phyloP scores from a whole-genome alignment of 2,797 vertebrate genomes.

The Masticophis lateralis region DNA sequence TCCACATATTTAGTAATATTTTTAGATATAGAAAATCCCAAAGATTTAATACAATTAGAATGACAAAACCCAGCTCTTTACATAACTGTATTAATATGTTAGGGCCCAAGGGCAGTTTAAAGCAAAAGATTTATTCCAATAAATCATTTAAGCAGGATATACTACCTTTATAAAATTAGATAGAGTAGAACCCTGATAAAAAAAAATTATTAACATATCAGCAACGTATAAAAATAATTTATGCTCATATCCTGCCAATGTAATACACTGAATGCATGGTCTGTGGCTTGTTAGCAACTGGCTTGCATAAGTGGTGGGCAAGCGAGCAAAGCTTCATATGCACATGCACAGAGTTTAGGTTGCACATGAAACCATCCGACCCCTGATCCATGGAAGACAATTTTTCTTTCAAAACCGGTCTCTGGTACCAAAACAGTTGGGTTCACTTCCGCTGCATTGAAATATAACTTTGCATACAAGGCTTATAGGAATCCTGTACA shows the following conservation, averaged over 20 bases:
- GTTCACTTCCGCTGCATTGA: neutral
- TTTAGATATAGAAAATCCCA: neutral
- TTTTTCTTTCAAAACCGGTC: neutral
- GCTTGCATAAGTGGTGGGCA: fast-evolving
- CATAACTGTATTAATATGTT: neutral
- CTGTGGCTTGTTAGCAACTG: too few species aligned
- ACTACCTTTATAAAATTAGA: neutral
- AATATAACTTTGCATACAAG: neutral
- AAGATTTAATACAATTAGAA: neutral
- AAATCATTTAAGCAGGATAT: neutral
- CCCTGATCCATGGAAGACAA: neutral
- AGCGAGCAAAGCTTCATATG: neutral
- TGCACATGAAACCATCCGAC: neutral
- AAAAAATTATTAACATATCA: neutral
- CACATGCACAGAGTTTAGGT: neutral
- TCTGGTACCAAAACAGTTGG: neutral
- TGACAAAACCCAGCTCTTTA: neutral
- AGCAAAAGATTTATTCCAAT: neutral
- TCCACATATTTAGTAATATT: neutral
- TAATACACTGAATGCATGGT: neutral
- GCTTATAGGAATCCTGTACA: neutral
- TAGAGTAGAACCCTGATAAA: neutral
- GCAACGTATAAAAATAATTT: neutral
- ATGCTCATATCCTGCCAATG: neutral
- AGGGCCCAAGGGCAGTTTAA: neutral